These are phyloP conservation scores for Daubentonia madagascariensis DNA, from an alignment of 2,113 vertebrate genomes.

Conservation along the genomic window DNA sequence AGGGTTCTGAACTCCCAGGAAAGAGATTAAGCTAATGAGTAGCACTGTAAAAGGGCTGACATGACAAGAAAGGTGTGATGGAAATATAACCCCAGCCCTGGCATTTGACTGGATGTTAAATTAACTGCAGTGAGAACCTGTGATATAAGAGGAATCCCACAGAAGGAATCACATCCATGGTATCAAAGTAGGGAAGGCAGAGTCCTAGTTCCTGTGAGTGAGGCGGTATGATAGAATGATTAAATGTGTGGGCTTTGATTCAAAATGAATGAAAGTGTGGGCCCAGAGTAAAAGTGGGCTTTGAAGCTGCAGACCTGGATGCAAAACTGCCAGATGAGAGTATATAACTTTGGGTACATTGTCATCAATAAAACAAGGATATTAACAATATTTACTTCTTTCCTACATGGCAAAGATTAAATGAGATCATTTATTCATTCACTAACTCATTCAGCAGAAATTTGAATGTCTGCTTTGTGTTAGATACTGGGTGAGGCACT, in stretches of 20 bases:
- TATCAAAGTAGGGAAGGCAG: background rate
- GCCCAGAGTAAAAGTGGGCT: background rate
- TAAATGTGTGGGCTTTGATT: background rate
- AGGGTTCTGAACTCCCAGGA: slow-evolving; percentile 51
- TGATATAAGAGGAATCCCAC: slow-evolving; percentile 11
- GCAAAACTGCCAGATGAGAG: background rate
- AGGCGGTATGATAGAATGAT: background rate
- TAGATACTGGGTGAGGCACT: background rate
- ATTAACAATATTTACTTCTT: background rate
- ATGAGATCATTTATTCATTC: background rate
- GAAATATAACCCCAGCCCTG: slow-evolving; percentile 41
- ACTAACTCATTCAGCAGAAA: background rate
- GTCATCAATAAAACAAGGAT: background rate
- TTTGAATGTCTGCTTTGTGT: background rate
- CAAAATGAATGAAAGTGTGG: background rate
- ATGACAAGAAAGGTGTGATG: slow-evolving; percentile 53
- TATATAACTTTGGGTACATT: background rate
- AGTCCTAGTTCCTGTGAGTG: background rate
- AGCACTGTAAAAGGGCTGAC: background rate
- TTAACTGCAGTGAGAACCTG: slow-evolving; percentile 39
- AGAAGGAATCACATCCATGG: background rate
- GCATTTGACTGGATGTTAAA: background rate
- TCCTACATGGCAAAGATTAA: background rate
- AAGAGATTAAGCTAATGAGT: slow-evolving; percentile 37
- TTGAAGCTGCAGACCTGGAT: background rate